phyloP scores from a whole-genome alignment of 2,797 vertebrate species.

The Podarcis lilfordi region DNA sequence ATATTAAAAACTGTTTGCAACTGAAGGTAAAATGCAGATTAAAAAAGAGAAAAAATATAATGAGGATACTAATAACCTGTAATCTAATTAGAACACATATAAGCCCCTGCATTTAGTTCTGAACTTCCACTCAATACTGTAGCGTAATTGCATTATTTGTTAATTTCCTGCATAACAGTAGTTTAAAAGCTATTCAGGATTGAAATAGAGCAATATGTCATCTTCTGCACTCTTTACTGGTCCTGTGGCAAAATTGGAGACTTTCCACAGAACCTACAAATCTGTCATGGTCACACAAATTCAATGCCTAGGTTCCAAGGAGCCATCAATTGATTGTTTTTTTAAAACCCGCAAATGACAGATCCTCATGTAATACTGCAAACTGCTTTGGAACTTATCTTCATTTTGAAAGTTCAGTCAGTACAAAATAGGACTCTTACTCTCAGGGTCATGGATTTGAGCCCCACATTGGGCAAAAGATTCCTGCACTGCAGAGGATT shows the following conservation, averaged over 20 bases:
- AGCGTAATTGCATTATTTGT: not conserved
- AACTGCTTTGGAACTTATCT: not conserved
- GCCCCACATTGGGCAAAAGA: no score
- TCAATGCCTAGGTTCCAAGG: not conserved
- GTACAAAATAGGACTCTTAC: no score
- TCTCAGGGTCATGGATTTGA: no score
- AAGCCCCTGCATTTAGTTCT: not conserved
- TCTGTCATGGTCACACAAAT: not conserved
- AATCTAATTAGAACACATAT: conserved; percentile 1
- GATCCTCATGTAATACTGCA: not conserved
- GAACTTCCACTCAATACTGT: not conserved
- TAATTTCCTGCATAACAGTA: not conserved
- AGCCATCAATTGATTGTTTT: no score
- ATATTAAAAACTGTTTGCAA: not conserved
- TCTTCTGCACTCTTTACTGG: not conserved
- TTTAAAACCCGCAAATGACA: not conserved
- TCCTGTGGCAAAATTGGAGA: not conserved
- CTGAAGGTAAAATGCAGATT: not conserved
- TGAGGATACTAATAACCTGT: not conserved
- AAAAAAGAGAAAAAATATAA: not conserved
- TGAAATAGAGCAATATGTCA: no score
- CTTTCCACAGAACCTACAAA: not conserved
- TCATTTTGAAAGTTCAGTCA: no score
- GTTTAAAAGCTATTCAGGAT: no score
- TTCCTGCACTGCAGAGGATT: no score